Evolutionary conservation across 1,140 invertebrate genomes (phyloP), one percentile per base, ranked within the genome.

Genomic region (Bombus waltoni): DNA sequence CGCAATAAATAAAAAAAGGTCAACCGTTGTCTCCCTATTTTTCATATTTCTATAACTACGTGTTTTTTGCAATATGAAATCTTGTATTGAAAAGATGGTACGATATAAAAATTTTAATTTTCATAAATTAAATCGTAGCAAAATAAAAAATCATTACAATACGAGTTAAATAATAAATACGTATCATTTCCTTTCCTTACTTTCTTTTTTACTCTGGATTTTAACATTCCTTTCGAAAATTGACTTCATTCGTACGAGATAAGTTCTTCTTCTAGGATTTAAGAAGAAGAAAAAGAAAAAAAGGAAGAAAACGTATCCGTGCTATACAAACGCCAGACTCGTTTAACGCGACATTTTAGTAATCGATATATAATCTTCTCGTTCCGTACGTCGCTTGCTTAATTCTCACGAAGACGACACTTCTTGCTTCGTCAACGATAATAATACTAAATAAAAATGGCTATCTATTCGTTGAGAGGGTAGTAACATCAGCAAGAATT

Each of bases 371-470:
- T 59, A 18, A 70, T 82, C 57, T 75, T 79, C 81, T 78, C 68
- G 42, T 82, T 89, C 85, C 85, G 35, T 80, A 62, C 71, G 42
- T 72, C 8, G 66, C 53, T 87, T 72, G 1, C n/a, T 78, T 81
- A 62, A 70, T 84, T 66, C 62, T 87, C 66, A 75, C 72, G 66
- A 80, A 81, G 44, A 62, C 42, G 44, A 47, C 38, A 79, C 22
- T 74, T 82, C 72, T 87, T 72, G 83, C 87, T 87, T 78, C 40
- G 71, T 77, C 73, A 72, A 90, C 70, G 78, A 85, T 65, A 70
- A 70, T 79, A 84, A 81, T 89, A 80, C 44, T 89, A 66, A 82
- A 82, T 32, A 72, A 79, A 59, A 74, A 79, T 89, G 87, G 70
- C 79, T 87, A 75, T 71, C 68, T 83, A 79, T 68, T 66, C 80